These are phyloP conservation scores for Tangara arthus DNA, from an alignment of 2,797 vertebrate species.

Conservation along the genomic window DNA sequence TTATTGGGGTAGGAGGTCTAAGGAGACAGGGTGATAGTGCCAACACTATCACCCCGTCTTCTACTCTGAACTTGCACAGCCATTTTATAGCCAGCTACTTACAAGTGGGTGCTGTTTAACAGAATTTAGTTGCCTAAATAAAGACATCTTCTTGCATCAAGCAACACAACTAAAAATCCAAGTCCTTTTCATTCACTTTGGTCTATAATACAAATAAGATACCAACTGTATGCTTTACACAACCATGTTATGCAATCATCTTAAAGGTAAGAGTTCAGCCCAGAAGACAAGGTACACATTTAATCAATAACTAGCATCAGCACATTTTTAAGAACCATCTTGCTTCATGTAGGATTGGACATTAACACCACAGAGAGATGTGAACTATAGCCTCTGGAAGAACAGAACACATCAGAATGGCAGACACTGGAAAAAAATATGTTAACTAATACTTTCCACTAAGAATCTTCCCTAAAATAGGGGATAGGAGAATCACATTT, in stretches of 20 bases:
- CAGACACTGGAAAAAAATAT: not conserved
- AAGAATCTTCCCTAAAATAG: not conserved
- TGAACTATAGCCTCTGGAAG: not conserved
- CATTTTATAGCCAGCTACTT: not conserved
- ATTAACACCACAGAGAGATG: not conserved
- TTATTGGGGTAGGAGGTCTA: not conserved
- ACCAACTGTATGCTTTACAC: not conserved
- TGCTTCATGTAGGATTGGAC: not conserved
- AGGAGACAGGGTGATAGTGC: not conserved
- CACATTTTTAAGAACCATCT: not conserved
- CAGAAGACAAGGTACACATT: slow-evolving; percentile 10
- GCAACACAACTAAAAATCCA: not conserved
- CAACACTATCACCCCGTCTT: not conserved
- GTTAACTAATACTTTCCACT: not conserved
- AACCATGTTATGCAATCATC: not conserved
- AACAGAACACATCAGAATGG: not conserved
- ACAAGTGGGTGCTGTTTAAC: not conserved
- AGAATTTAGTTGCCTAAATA: not conserved
- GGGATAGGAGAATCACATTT: not conserved
- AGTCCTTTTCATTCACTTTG: not conserved
- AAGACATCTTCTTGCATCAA: not conserved
- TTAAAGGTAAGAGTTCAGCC: not conserved
- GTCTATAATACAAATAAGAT: not conserved
- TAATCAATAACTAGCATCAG: slow-evolving; percentile 40
- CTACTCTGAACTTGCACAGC: not conserved